These are phyloP conservation scores for Sisyra nigra DNA, from an alignment of 2,888 invertebrate genomes.

Conservation along the genomic window DNA sequence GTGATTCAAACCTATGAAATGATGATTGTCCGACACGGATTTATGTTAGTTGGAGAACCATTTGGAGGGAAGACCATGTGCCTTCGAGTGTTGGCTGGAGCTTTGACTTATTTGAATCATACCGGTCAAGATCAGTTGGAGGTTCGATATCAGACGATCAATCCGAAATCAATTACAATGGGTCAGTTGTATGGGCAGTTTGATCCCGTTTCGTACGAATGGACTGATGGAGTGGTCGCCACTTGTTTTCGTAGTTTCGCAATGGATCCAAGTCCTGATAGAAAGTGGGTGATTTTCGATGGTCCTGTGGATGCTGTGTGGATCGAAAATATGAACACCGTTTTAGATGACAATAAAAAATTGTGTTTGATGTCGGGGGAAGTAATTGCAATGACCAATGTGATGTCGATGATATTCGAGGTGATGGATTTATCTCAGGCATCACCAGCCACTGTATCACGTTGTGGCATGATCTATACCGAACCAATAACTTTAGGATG, in stretches of 20 bases:
- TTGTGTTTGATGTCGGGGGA: constrained; percentile 77
- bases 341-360: constrained; percentile 76
- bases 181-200: constrained; percentile 85
- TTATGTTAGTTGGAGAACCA: constrained; percentile 80
- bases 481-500: constrained; percentile 75
- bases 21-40: constrained; percentile 87
- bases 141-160: constrained; percentile 64
- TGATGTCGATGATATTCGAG: constrained; percentile 81
- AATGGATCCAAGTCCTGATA: constrained; percentile 51
- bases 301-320: constrained; percentile 81
- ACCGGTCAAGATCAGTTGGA: constrained; percentile 37
- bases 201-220: constrained; percentile 81
- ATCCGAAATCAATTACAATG: constrained; percentile 87
- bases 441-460: constrained; percentile 74
- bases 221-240: constrained; percentile 77
- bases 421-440: constrained; percentile 73
- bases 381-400: constrained; percentile 63
- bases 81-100: constrained; percentile 56
- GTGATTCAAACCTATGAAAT: constrained; percentile 88
- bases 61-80: constrained; percentile 70
- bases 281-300: constrained; percentile 88
- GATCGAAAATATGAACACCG: constrained; percentile 86
- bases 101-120: constrained; percentile 52
- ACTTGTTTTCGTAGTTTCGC: constrained; percentile 64
- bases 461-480: constrained; percentile 84